Base-by-base conservation (phyloP, 2,888 invertebrate species). In the Ethmia dodecea region DNA sequence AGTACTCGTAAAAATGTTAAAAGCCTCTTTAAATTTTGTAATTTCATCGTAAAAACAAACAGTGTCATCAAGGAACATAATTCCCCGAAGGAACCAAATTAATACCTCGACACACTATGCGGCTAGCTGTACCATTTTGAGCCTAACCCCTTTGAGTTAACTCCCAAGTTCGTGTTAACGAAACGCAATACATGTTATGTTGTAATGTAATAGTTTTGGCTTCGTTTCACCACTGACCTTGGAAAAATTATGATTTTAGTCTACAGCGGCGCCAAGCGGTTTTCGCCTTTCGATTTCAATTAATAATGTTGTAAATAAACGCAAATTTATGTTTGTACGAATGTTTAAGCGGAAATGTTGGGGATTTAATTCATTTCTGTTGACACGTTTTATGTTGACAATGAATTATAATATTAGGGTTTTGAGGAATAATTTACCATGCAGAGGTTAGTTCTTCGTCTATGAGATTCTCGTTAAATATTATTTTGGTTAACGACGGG, bases 1-100 rank as follows among this genome's bases (percentile, higher is more conserved):
- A 28, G n/a, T n/a, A n/a, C 22, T 24, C 29, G 13, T 34, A 28
- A 35, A 29, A 22, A 15, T 24, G 30, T 25, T 24, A 25, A 35
- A 29, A 24, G 16, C 15, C 13, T 29, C 24, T 35, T 29, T 29
- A 25, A 29, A 35, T 30, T 20, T 29, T 15, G 35, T 29, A 29
- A 35, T 35, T 35, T 13, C 35, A 30, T 29, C 25, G 29, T 25
- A 29, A 35, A 33, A 29, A 30, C 12, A 24, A 28, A 28, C 14
- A 29, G 9, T 30, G 35, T 25, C 35, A 35, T 35, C 28, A 28
- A 15, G 13, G 28, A 10, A 12, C 33, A 28, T 27, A 28, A 24
- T 15, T 29, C 29, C 35, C 29, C 12, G 25, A 29, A 30, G 29
- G 35, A 12, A 35, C 22, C 10, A 13, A 34, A 34, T 34, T 28